Evolutionary conservation across 2,797 vertebrate genomes (phyloP).

Genomic region (Gila robusta): DNA sequence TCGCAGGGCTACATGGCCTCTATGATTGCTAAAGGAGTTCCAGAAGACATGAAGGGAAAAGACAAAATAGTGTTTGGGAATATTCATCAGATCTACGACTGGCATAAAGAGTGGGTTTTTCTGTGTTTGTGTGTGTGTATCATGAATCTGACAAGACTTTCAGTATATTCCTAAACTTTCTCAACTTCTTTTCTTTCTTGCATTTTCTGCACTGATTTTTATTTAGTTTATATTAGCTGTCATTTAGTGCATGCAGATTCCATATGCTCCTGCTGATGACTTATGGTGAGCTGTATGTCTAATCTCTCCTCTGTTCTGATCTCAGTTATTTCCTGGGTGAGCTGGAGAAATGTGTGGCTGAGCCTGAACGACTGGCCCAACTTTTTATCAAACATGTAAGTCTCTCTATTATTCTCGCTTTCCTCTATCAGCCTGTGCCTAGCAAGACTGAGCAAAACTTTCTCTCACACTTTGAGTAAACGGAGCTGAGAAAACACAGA

Average conservation of each 20-base stretch:
- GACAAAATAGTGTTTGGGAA: slow-evolving; percentile 99
- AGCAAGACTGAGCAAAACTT: slow-evolving; percentile 23
- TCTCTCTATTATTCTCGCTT: slow-evolving; percentile 43
- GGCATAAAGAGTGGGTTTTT: slow-evolving; percentile 98
- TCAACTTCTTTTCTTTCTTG: background rate
- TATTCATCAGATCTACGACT: slow-evolving; percentile 99
- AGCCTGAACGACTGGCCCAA: slow-evolving; percentile 95
- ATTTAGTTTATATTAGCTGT: background rate
- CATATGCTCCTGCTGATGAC: background rate
- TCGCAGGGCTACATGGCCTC: slow-evolving; percentile 94
- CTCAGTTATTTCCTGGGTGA: slow-evolving; percentile 98
- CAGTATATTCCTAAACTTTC: background rate
- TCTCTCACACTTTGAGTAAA: slow-evolving; percentile 55
- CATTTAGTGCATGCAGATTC: background rate
- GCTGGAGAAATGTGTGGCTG: slow-evolving; percentile 97
- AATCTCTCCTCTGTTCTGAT: slow-evolving; percentile 34
- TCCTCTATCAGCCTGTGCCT: slow-evolving; percentile 27
- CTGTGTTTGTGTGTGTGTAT: slow-evolving; percentile 7
- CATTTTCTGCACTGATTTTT: background rate
- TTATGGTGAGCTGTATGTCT: slow-evolving; percentile 8
- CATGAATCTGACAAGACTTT: background rate
- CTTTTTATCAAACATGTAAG: slow-evolving; percentile 99
- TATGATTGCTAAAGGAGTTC: slow-evolving; percentile 92
- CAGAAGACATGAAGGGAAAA: slow-evolving; percentile 98
- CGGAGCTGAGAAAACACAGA: slow-evolving; percentile 60